These are phyloP conservation scores for Pionites leucogaster DNA, from an alignment of 2,113 vertebrate genomes.

Conservation along the genomic window DNA sequence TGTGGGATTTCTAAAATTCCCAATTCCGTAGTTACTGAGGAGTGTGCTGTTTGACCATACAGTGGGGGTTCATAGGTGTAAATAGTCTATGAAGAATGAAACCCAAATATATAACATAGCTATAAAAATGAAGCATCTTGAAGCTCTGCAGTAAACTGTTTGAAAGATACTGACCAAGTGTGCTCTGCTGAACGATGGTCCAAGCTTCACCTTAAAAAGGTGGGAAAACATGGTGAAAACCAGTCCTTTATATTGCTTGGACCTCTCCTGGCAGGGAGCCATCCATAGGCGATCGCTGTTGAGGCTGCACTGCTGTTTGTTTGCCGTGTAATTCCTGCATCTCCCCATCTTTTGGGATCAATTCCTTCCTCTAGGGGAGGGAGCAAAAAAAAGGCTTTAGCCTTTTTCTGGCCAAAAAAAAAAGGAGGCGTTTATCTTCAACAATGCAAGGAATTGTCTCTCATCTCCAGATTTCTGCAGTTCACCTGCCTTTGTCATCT, in stretches of 20 bases:
- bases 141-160: background rate
- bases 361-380: background rate
- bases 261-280: background rate
- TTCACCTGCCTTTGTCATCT: background rate
- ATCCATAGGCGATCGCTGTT: fast-evolving
- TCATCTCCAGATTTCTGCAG: background rate
- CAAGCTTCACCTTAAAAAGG: background rate
- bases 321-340: background rate
- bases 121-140: background rate
- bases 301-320: background rate
- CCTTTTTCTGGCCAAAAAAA: background rate
- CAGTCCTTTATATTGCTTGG: background rate
- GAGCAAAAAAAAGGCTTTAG: background rate
- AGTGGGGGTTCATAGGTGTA: background rate
- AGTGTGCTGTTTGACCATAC: background rate
- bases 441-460: background rate
- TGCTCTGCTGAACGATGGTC: background rate
- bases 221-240: background rate
- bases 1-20: background rate
- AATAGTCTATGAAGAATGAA: background rate
- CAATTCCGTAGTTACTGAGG: background rate
- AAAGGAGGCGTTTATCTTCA: background rate
- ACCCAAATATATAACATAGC: fast-evolving
- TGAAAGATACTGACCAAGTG: background rate
- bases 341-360: background rate